Base-by-base conservation (phyloP, 2,113 vertebrate genomes). In the Tricholaema leucomelas region DNA sequence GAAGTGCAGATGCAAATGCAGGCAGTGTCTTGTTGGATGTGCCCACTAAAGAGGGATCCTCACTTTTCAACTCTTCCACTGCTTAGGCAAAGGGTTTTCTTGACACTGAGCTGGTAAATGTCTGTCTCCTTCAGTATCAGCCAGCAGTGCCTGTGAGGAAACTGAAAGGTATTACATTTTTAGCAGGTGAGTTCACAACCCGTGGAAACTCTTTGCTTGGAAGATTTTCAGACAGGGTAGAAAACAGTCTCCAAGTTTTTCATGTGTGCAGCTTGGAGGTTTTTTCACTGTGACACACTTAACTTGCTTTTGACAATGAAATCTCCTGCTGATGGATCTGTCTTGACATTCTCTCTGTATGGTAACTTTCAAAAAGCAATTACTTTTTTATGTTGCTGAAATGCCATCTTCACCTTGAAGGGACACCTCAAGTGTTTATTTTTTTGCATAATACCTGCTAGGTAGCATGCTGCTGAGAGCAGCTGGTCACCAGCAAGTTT, bases 11-110 rank as follows among this genome's bases (percentile, higher is more conserved):
- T 58, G 59, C 8, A 65, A 16, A 7, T 38, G 18, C 48, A 13
- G 44, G 23, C 10, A 66, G n/a, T 15, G 28, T 15, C 12, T 54
- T 0, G 0, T 59, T 1, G 2, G 13, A 67, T 35, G 9, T 6
- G 10, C 44, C 52, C 28, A 52, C 18, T 44, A 8, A 84, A 71
- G 23, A 28, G 6, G 4, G 19, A 27, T 78, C 2, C 28, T 65
- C 0, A 0, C 21, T 59, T 71, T 78, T 66, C 44, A 66, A 12
- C 13, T 52, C 24, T 7, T 33, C 5, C 25, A 13, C 54, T 85
- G n/a, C 54, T 55, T 60, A 30, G 36, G 28, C 36, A 33, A 54
- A 30, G 36, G 6, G 6, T 18, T 60, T 90, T 67, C 33, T 40
- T 40, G 20, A 4, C 8, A 3, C 52, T 36, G 52, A 65, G 36